Conservation (phyloP, 2,797 vertebrate species). For the Acrossocheilus fasciatus region DNA sequence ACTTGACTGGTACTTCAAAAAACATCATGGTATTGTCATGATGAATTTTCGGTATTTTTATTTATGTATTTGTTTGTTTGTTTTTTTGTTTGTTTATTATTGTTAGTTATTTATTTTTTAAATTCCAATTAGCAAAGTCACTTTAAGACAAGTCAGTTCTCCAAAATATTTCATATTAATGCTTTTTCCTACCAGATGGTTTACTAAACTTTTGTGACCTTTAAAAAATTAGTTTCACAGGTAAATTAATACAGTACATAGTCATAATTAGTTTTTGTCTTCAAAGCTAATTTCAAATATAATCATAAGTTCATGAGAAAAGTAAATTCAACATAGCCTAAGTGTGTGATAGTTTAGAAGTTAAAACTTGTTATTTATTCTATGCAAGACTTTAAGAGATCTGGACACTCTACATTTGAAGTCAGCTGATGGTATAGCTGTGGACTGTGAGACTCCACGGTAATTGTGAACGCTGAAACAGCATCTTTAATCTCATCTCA, state of each 20-base stretch:
- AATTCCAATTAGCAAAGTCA: background rate
- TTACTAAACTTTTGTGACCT: background rate
- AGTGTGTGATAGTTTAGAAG: background rate
- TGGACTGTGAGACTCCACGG: conserved; percentile 19
- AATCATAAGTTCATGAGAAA: background rate
- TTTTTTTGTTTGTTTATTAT: too few relatives aligned
- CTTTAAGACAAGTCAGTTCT: background rate
- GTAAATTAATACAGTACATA: background rate
- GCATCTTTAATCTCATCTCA: conserved; percentile 53
- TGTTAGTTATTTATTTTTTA: background rate
- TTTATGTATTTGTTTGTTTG: too few relatives aligned
- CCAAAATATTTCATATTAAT: background rate
- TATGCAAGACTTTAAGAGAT: background rate
- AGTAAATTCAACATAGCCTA: background rate
- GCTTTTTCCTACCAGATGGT: background rate
- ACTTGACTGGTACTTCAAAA: background rate
- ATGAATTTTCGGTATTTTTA: background rate
- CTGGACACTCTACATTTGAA: background rate
- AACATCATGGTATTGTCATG: background rate
- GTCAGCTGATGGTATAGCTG: conserved; percentile 12
- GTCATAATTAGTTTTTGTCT: background rate
- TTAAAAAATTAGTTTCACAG: background rate
- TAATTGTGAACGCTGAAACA: conserved; percentile 50
- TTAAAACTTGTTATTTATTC: background rate
- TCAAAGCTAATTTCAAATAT: background rate